These are phyloP conservation scores for Parapristionchus giblindavisi DNA, from an alignment of 2,888 invertebrate species.

Conservation along the genomic window DNA sequence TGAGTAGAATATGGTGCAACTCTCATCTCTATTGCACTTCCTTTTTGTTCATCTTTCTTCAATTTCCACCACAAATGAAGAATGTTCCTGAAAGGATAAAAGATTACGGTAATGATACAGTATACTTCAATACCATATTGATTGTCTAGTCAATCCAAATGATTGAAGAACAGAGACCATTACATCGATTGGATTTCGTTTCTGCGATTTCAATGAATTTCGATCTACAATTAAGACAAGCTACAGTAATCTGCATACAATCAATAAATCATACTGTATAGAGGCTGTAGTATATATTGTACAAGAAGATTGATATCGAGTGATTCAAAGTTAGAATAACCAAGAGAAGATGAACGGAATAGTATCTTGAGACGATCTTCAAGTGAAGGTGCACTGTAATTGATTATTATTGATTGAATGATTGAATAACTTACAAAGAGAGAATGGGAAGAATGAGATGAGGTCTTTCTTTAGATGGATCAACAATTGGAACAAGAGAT, in stretches of 20 bases:
- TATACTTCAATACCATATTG: neutral
- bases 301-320: slow-evolving; percentile 4
- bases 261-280: slow-evolving; percentile 18
- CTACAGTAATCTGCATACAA: too few species aligned
- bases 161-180: too few species aligned
- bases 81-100: neutral
- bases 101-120: neutral
- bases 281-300: neutral
- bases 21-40: neutral
- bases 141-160: too few species aligned
- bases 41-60: slow-evolving; percentile 5
- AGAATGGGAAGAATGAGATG: slow-evolving; percentile 33
- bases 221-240: too few species aligned
- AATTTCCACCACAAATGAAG: slow-evolving; percentile 23
- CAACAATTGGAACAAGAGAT: slow-evolving; percentile 3
- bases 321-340: slow-evolving; percentile 26
- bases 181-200: too few species aligned
- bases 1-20: neutral
- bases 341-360: slow-evolving; percentile 22
- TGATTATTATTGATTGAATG: neutral
- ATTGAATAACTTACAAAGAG: neutral
- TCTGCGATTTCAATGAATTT: too few species aligned
- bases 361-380: slow-evolving; percentile 33
- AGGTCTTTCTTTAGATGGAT: slow-evolving; percentile 21
- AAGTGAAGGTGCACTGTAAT: neutral